Evolutionary conservation across 2,888 invertebrate species (phyloP), one percentile per base, ranked within the genome.

Genomic region (Amitus sp.): DNA sequence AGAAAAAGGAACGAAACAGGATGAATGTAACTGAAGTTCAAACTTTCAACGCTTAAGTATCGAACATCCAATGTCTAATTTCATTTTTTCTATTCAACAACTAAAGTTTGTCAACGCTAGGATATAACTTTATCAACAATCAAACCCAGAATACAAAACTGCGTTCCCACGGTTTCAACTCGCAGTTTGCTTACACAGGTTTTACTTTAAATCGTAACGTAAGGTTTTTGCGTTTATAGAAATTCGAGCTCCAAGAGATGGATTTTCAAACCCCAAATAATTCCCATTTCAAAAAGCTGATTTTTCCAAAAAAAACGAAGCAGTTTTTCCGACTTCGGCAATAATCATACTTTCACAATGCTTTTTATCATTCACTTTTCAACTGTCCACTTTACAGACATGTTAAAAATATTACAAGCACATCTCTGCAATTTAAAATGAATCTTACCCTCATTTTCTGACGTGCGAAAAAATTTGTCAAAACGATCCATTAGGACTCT

Each of bases 381-480:
- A 37, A 37, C 37, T 15, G 15, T 37, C 15, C 37, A 37, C 19
- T 42, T 42, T n/a, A 42, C n/a, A 13, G 19, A 19, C 9, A 42
- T 17, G 19, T 42, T 18, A 42, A 42, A 42, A 20, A 42, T 15
- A 37, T 37, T 42, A 42, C 19, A 20, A 20, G 19, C 19, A 42
- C 19, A 42, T 18, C 18, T 42, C n/a, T 42, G 19, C 42, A 20
- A 20, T 42, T 42, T 2, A 42, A 42, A 42, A 42, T 18, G n/a
- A 42, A 42, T 42, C 5, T 42, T 10, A 19, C 10, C 19, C 19
- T 42, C 4, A 42, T 10, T 42, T n/a, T 20, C 42, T 19, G 19
- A 19, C 19, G 20, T 12, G 42, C 19, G 19, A 20, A 42, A 42
- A 42, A 17, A 19, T 23, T 23, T 23, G 23, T 23, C 23, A 23